Conservation (phyloP, 2,888 invertebrate species). For the Melipona bicolor region DNA sequence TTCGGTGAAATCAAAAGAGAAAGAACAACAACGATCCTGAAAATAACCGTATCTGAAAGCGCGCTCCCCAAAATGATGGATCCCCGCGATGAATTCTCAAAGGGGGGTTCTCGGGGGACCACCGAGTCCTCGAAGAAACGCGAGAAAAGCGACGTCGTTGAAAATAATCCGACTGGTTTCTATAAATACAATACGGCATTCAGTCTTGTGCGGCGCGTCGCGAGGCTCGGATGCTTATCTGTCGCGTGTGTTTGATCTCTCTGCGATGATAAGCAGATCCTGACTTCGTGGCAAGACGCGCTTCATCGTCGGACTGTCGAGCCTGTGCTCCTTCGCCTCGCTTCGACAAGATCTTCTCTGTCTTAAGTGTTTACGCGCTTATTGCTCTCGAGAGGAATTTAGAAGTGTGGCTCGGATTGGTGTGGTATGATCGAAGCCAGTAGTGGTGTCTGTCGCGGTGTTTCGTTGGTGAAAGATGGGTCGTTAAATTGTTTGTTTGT, state of each 20-base stretch:
- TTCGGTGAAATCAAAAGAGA: too few relatives aligned
- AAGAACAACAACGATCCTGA: too few relatives aligned
- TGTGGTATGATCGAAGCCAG: too few relatives aligned
- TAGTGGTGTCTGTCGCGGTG: too few relatives aligned
- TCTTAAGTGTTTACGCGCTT: too few relatives aligned
- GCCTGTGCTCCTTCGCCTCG: background rate
- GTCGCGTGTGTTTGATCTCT: slow-evolving; percentile 15
- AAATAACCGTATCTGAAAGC: background rate
- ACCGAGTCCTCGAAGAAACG: slow-evolving; percentile 56
- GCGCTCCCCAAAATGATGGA: background rate
- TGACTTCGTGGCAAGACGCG: background rate
- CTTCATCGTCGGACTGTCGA: background rate
- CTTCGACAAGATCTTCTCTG: too few relatives aligned
- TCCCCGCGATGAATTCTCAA: background rate
- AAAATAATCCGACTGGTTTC: slow-evolving; percentile 81
- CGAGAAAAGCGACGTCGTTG: slow-evolving; percentile 79
- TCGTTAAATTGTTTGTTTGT: too few relatives aligned
- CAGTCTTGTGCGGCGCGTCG: slow-evolving; percentile 82
- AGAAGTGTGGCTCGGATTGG: too few relatives aligned
- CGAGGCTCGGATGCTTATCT: slow-evolving; percentile 78
- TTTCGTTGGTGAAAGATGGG: too few relatives aligned
- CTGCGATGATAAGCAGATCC: slow-evolving; percentile 1
- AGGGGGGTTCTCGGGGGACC: too few relatives aligned
- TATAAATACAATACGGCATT: slow-evolving; percentile 84
- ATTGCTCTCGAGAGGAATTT: too few relatives aligned